Percentiles rank a stretch among this genome's conserved stretches.
Evolutionary conservation across 2,888 invertebrate species (phyloP).

Genomic region (Lycophotia porphyrea): DNA sequence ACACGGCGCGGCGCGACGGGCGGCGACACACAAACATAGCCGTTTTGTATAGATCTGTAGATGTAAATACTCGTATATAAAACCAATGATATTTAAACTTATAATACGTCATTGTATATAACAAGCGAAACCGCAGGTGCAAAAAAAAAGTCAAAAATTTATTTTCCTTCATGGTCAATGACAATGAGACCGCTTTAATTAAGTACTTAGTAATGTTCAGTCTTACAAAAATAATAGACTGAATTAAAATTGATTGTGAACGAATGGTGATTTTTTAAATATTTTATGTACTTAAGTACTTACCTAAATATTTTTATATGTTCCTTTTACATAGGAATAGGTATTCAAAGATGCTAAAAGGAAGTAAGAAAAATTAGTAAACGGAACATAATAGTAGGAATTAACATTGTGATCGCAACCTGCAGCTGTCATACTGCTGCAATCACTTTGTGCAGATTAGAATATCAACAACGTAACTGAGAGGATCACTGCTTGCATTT

Average conservation of each 20-base stretch:
- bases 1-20: slow-evolving; percentile 23
- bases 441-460: not conserved
- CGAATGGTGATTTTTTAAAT: not conserved
- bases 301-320: no score
- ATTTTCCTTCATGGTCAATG: no score
- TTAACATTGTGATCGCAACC: not conserved
- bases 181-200: no score
- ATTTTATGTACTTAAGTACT: no score
- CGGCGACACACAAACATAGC: not conserved
- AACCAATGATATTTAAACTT: no score
- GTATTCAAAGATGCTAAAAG: no score
- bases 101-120: no score
- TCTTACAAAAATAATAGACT: not conserved
- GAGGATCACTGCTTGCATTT: not conserved
- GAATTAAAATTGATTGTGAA: not conserved
- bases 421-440: not conserved
- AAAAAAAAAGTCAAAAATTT: no score
- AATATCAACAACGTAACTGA: not conserved
- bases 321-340: no score
- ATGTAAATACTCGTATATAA: no score
- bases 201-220: not conserved
- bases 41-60: not conserved
- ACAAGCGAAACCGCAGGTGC: not conserved
- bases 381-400: not conserved
- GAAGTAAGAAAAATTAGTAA: no score